Conservation (phyloP, 1,140 invertebrate species). For the Scaptomyza hsui region DNA sequence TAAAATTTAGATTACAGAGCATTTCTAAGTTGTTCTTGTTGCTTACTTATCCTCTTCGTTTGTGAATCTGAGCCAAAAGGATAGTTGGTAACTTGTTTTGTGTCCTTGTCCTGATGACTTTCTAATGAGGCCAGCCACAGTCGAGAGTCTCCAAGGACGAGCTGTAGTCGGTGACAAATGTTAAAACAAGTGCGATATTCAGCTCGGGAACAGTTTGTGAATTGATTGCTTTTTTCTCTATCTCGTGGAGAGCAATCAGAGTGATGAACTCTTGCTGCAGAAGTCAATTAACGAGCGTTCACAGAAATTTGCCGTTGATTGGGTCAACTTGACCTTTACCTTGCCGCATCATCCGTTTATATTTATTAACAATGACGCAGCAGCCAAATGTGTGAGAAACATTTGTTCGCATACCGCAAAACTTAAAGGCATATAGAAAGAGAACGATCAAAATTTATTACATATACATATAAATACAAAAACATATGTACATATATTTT, state of each 20-base stretch:
- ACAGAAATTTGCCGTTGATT: conserved; percentile 27
- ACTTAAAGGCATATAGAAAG: not conserved
- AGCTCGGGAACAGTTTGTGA: not conserved
- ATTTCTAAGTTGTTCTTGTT: no score
- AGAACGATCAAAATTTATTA: conserved; percentile 47
- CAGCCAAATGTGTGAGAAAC: conserved; percentile 17
- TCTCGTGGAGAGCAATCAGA: conserved; percentile 21
- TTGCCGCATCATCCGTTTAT: conserved; percentile 38
- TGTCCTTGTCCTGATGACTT: conserved; percentile 20
- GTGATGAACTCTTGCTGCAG: conserved; percentile 13
- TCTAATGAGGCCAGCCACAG: conserved; percentile 30
- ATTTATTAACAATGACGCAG: conserved; percentile 72
- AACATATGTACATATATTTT: not conserved
- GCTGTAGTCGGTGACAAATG: no score
- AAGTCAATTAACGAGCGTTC: conserved; percentile 38
- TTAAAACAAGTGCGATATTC: not conserved
- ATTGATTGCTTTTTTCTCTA: conserved; percentile 13
- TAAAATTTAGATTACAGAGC: no score
- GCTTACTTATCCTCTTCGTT: no score
- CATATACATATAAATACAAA: conserved; percentile 8
- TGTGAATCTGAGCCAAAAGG: no score
- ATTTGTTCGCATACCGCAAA: not conserved
- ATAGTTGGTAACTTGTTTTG: conserved; percentile 5
- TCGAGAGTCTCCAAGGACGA: no score
- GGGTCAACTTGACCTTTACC: conserved; percentile 48